Conservation (phyloP, 2,888 invertebrate genomes). For the Cataglyphis cursor region DNA sequence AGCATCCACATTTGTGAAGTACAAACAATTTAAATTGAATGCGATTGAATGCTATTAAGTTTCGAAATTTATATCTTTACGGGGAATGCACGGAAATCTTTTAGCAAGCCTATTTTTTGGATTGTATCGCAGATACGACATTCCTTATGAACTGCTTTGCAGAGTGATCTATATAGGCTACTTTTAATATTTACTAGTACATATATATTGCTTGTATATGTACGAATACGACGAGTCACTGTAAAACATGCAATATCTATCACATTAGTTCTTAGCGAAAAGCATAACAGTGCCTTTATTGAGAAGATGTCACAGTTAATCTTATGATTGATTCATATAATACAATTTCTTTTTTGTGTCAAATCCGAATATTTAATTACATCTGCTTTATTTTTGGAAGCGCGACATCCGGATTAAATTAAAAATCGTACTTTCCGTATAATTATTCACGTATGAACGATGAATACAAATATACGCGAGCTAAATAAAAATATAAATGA, state of each 20-base stretch:
- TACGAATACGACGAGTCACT: conserved; percentile 48
- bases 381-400: not conserved
- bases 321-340: conserved; percentile 39
- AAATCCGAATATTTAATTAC: conserved; percentile 2
- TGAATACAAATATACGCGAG: not conserved
- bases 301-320: conserved; percentile 63
- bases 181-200: conserved; percentile 36
- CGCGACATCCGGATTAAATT: not conserved
- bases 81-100: not conserved
- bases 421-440: not conserved
- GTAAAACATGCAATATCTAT: conserved; percentile 48
- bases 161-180: conserved; percentile 61
- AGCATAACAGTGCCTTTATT: conserved; percentile 76
- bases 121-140: conserved; percentile 56
- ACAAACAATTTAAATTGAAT: conserved; percentile 20
- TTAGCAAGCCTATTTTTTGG: conserved; percentile 18
- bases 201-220: conserved; percentile 57
- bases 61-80: not conserved
- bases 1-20: not conserved
- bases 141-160: conserved; percentile 66
- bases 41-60: conserved; percentile 1
- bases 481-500: not conserved
- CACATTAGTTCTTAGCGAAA: conserved; percentile 61
- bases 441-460: not conserved
- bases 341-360: not conserved